These are phyloP conservation scores for Conger conger DNA, from an alignment of 2,113 vertebrate species.

Conservation along the genomic window DNA sequence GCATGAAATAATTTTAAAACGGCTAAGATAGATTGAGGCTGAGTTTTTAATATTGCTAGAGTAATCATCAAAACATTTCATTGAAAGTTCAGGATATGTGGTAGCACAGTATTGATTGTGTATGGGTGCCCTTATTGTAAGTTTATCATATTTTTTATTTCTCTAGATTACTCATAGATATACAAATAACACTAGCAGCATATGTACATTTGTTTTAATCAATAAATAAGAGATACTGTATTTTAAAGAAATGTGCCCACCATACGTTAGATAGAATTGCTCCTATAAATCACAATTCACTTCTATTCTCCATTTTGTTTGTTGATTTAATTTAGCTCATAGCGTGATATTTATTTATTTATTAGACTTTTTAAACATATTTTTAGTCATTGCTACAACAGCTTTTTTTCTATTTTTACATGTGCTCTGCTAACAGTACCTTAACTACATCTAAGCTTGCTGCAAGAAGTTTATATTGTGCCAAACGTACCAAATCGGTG, in stretches of 20 bases:
- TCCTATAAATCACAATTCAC: background rate
- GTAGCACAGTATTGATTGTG: background rate
- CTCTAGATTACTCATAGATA: background rate
- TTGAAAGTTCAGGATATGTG: background rate
- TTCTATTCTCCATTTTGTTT: background rate
- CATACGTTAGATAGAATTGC: background rate
- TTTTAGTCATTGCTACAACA: too few species aligned
- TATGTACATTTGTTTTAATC: background rate
- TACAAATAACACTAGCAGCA: too few species aligned
- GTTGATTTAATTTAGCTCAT: background rate
- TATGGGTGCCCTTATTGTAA: background rate
- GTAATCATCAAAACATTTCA: background rate
- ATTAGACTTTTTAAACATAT: too few species aligned
- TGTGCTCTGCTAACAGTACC: too few species aligned
- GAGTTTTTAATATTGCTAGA: background rate
- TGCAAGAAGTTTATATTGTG: background rate
- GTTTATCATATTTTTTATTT: background rate
- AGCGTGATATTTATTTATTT: too few species aligned
- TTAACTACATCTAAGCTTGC: too few species aligned
- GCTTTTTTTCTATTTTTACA: too few species aligned
- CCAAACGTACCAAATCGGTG: background rate
- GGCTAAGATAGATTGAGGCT: background rate
- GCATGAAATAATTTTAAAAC: background rate
- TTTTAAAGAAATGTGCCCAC: background rate
- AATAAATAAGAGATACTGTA: background rate